These are phyloP conservation scores for Ephialtes manifestator DNA, from an alignment of 2,888 invertebrate genomes.

Conservation along the genomic window DNA sequence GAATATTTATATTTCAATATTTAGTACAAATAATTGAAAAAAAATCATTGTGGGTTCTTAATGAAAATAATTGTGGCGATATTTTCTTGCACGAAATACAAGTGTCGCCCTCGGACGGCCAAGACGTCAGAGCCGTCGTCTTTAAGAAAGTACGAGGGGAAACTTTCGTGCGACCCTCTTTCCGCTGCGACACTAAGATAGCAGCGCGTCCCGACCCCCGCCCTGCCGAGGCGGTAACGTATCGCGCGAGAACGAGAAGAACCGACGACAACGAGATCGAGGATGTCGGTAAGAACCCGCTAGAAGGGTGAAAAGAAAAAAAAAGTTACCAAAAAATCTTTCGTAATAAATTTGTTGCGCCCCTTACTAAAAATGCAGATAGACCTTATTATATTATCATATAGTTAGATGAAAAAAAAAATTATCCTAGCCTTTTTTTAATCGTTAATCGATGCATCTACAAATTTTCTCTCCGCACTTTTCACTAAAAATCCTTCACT, in stretches of 20 bases:
- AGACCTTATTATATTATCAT: background rate
- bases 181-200: constrained; percentile 79
- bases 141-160: constrained; percentile 83
- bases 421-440: constrained; percentile 3
- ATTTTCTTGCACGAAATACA: constrained; percentile 73
- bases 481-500: background rate
- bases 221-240: constrained; percentile 80
- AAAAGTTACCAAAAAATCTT: constrained; percentile 24
- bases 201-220: constrained; percentile 71
- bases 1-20: background rate
- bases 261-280: constrained; percentile 23
- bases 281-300: constrained; percentile 80
- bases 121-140: constrained; percentile 79
- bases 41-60: background rate
- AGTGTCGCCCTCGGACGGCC: constrained; percentile 84
- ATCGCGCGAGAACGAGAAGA: constrained; percentile 76
- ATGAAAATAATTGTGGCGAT: background rate
- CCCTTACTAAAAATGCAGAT: background rate
- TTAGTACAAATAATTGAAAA: background rate
- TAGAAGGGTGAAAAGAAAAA: constrained; percentile 58
- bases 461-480: background rate
- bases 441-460: background rate
- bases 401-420: background rate
- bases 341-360: background rate
- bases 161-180: constrained; percentile 81